Base-by-base conservation (phyloP, 2,888 invertebrate species). In the Cosmia pyralina region DNA sequence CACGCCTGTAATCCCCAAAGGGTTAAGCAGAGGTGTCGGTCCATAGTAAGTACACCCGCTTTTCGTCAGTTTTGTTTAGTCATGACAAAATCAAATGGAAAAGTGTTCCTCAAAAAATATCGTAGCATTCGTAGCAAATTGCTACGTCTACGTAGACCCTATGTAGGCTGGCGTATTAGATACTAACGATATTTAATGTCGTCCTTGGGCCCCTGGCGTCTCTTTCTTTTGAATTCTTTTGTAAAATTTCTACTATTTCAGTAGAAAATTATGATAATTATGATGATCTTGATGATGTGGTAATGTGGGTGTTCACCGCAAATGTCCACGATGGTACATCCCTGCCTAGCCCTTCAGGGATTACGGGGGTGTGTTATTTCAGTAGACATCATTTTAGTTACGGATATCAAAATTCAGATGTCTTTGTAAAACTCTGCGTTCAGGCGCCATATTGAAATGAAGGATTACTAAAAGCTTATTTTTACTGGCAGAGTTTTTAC, bases 101-200 rank as follows among this genome's bases (percentile, higher is more conserved):
- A n/a, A n/a, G 22, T 15, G 7, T 28, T 48, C 2, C 38, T 22
- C 22, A 72, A 28, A 55, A 60, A 28, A 28, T 38, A 4, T 44
- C 50, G 67, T 74, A 74, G 76, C 66, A 4, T 13, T 58, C 57
- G 66, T 66, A 74, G 67, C 52, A 19, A 66, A 53, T 8, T 11
- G 55, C 55, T 57, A 34, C 57, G 22, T 5, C 11, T 34, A 34
- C 50, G 66, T 50, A 73, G 65, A 44, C 41, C 55, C 55, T 64
- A 34, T 41, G 76, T 65, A 65, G 50, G 3, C 34, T 28, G 15
- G n/a, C 41, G 17, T 34, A 74, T 50, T 72, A 50, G 34, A 5
- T n/a, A 46, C 22, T 11, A 17, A 34, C 11, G 8, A 34, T 17
- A 38, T 46, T 19, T 55, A 71, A 70, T 17, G 57, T n/a, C 1